Conservation (phyloP, 2,888 invertebrate species). For the Cylindroiulus punctatus region DNA sequence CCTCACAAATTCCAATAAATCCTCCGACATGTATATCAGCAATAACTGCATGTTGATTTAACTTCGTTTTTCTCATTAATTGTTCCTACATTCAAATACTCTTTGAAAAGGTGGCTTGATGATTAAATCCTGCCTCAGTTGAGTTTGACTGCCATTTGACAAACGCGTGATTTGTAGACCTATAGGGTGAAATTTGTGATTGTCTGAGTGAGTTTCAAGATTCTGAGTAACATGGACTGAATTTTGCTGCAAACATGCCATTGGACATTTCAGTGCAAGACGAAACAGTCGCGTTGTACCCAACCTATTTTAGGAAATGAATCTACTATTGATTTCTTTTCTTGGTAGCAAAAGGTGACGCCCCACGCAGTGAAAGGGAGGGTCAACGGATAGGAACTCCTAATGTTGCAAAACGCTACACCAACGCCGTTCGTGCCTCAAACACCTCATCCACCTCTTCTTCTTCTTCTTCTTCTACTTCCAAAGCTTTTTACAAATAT, state of each 20-base stretch:
- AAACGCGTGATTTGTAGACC: constrained; percentile 6
- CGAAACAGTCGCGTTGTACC: neutral
- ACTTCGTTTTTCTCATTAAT: no score
- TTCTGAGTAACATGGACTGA: no score
- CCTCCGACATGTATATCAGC: no score
- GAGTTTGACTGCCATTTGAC: neutral
- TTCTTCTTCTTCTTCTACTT: constrained; percentile 28
- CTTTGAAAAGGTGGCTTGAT: neutral
- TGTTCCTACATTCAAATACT: no score
- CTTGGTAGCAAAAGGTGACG: constrained; percentile 24
- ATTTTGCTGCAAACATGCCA: neutral
- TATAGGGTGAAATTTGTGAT: neutral
- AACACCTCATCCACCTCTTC: constrained; percentile 23
- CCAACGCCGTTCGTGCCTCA: constrained; percentile 25
- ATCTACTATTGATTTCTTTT: constrained; percentile 38
- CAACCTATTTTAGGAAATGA: constrained; percentile 27
- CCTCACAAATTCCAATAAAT: no score
- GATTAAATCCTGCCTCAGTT: neutral
- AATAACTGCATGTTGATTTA: no score
- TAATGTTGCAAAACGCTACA: constrained; percentile 22
- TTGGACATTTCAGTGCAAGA: neutral
- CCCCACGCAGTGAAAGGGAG: constrained; percentile 23
- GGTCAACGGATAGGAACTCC: constrained; percentile 38
- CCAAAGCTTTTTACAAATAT: constrained; percentile 33
- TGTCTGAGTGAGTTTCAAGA: no score